Evolutionary conservation across 2,113 vertebrate genomes (phyloP).

Genomic region (Corvus moneduloides): DNA sequence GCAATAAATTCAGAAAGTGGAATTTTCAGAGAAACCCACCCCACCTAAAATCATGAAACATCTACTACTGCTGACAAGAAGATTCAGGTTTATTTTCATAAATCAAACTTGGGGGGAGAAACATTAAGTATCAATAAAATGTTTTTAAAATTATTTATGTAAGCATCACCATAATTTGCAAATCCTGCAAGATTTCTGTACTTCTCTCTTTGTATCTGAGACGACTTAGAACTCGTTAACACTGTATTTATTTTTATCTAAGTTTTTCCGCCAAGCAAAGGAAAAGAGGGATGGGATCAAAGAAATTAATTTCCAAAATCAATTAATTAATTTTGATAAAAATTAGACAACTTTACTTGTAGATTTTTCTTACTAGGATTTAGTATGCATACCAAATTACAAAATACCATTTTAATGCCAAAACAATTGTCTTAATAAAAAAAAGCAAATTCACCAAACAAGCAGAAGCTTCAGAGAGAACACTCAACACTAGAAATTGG

Average conservation of each 20-base stretch:
- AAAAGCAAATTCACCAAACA: background rate
- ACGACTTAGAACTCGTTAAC: background rate
- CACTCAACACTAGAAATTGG: background rate
- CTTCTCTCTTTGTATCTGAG: background rate
- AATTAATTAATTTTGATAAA: background rate
- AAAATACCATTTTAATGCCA: background rate
- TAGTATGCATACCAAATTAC: background rate
- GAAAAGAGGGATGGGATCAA: background rate
- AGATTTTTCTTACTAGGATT: background rate
- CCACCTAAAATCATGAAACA: background rate
- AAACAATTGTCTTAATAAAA: background rate
- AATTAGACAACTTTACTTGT: background rate
- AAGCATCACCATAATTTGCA: background rate
- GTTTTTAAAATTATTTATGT: background rate
- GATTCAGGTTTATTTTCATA: background rate
- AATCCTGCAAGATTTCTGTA: background rate
- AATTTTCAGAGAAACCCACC: background rate
- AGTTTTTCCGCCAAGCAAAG: background rate
- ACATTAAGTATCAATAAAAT: background rate
- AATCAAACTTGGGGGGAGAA: background rate
- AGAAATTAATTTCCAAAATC: background rate
- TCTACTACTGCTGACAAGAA: background rate
- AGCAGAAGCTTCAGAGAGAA: background rate
- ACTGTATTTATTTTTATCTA: background rate
- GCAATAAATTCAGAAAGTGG: background rate